Percentiles rank a stretch among this genome's conserved stretches.
Evolutionary conservation across 2,888 invertebrate species (phyloP).

Genomic region (Chrysolina americana): DNA sequence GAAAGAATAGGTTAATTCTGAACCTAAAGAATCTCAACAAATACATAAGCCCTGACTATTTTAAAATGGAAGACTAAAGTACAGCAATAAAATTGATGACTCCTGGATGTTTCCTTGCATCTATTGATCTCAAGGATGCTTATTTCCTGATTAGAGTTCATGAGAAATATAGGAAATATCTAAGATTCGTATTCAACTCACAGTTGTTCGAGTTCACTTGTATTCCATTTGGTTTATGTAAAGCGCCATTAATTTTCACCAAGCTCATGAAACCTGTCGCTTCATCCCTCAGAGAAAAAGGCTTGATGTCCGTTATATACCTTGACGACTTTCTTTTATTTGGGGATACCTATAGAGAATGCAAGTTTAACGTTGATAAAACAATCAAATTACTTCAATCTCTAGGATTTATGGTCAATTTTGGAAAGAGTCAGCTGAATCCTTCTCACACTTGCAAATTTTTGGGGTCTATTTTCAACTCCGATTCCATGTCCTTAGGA

Average conservation of each 20-base stretch:
- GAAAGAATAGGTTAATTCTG: too few relatives aligned
- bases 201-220: conserved; percentile 51
- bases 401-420: conserved; percentile 35
- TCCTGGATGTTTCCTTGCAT: conserved; percentile 36
- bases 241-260: conserved; percentile 43
- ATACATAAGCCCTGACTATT: too few relatives aligned
- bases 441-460: conserved; percentile 27
- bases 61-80: conserved; percentile 52
- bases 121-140: conserved; percentile 48
- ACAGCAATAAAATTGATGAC: conserved; percentile 47
- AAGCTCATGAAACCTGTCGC: conserved; percentile 47
- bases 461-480: conserved; percentile 2
- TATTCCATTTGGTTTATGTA: conserved; percentile 43
- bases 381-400: conserved; percentile 24
- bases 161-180: conserved; percentile 13
- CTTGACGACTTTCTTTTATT: conserved; percentile 49
- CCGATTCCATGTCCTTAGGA: background rate
- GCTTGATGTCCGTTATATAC: conserved; percentile 44
- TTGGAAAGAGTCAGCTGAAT: too few relatives aligned
- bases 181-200: background rate
- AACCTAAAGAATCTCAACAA: conserved; percentile 52
- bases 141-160: conserved; percentile 52
- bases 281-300: conserved; percentile 36
- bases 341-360: conserved; percentile 25
- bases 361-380: background rate